phyloP scores from a whole-genome alignment of 37 sponge, comb jelly and placozoan genomes.

The Theonella swinhoei region DNA sequence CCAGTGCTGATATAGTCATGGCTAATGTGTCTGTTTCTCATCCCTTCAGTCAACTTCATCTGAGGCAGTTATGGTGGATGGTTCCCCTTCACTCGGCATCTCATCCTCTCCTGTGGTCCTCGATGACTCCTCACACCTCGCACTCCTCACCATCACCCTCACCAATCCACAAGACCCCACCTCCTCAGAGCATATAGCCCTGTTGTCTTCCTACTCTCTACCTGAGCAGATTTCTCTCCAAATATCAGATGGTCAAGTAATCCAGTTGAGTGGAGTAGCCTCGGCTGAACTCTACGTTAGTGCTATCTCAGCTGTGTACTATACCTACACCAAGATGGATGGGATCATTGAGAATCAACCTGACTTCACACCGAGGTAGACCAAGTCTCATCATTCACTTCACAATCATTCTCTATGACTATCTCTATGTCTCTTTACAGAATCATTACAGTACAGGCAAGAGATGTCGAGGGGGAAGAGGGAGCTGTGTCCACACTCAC shows the following conservation, averaged over 20 bases:
- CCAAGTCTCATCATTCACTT: background rate
- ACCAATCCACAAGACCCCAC: constrained; percentile 16
- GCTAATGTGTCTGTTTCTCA: no score
- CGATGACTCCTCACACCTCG: background rate
- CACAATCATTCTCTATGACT: no score
- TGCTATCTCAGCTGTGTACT: constrained; percentile 5
- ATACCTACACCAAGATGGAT: constrained; percentile 36
- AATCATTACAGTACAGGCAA: constrained; percentile 24
- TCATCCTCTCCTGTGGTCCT: background rate
- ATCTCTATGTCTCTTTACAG: background rate
- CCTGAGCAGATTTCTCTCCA: background rate
- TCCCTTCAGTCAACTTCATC: background rate
- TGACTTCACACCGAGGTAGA: constrained; percentile 54
- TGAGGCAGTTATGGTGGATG: constrained; percentile 16
- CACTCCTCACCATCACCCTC: constrained; percentile 8
- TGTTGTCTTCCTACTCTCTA: background rate
- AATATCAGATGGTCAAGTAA: background rate
- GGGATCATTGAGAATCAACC: constrained; percentile 37
- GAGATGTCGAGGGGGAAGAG: constrained; percentile 23
- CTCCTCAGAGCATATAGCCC: background rate
- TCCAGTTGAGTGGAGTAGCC: background rate
- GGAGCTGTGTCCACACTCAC: constrained; percentile 4
- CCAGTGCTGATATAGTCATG: background rate
- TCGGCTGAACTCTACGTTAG: background rate
- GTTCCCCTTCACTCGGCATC: background rate